These are phyloP conservation scores for Macropus fuliginosus DNA, from an alignment of 2,797 vertebrate genomes.

Conservation along the genomic window DNA sequence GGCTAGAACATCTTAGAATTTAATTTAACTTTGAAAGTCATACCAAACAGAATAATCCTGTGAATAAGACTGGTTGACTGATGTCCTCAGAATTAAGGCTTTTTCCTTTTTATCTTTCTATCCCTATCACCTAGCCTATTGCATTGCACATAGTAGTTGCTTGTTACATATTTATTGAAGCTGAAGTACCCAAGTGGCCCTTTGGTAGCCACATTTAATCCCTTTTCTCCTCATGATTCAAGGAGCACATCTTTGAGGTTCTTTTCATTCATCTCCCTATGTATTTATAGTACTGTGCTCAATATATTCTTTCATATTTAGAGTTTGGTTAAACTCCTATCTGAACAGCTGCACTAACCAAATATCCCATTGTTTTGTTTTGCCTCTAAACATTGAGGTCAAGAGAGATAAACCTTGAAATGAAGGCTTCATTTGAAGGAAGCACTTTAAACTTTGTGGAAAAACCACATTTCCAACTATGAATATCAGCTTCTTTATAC, in stretches of 20 bases:
- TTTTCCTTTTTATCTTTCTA: not conserved
- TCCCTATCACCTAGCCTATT: too few relatives aligned
- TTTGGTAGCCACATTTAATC: not conserved
- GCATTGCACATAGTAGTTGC: not conserved
- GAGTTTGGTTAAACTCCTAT: not conserved
- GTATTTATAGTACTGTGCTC: not conserved
- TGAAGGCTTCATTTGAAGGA: constrained; percentile 20
- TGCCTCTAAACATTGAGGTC: constrained; percentile 41
- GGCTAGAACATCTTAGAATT: not conserved
- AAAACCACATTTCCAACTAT: constrained; percentile 26
- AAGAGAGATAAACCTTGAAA: constrained; percentile 45
- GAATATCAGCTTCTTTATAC: not conserved
- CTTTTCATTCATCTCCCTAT: accelerated
- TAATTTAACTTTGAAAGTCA: not conserved
- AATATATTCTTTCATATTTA: not conserved
- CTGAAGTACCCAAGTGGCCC: not conserved
- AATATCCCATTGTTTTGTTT: constrained; percentile 26
- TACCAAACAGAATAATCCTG: not conserved
- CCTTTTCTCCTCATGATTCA: not conserved
- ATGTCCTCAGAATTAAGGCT: not conserved
- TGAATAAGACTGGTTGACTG: not conserved
- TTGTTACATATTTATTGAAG: not conserved
- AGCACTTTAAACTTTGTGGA: not conserved
- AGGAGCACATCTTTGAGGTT: not conserved
- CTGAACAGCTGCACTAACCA: not conserved